phyloP scores from a whole-genome alignment of 2,888 invertebrate species.

The Caenorhabditis sinica region DNA sequence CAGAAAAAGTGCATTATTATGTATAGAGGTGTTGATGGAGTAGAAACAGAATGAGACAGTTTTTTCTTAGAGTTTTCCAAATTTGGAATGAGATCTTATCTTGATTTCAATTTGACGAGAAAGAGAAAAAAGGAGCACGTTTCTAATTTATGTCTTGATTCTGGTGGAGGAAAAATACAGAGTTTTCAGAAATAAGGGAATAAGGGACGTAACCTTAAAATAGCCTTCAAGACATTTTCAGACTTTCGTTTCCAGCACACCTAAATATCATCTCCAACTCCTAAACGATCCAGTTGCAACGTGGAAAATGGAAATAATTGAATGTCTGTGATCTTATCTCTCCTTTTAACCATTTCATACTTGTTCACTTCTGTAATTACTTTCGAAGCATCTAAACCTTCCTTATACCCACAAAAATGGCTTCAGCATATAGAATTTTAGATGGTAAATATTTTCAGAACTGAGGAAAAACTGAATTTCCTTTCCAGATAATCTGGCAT shows the following conservation, averaged over 20 bases:
- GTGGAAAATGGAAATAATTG: not conserved
- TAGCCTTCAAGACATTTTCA: no score
- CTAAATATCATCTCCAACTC: no score
- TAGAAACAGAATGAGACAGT: not conserved
- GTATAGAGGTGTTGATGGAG: not conserved
- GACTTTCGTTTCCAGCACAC: no score
- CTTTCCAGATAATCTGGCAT: constrained; percentile 31
- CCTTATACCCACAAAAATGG: constrained; percentile 29
- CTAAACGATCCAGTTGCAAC: not conserved
- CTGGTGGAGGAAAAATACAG: not conserved
- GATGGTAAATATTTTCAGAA: constrained; percentile 21
- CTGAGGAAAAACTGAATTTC: not conserved
- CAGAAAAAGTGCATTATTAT: constrained; percentile 22
- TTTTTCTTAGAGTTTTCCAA: not conserved
- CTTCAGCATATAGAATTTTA: constrained; percentile 47
- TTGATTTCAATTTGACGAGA: not conserved
- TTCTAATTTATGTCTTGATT: not conserved
- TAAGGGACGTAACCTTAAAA: no score
- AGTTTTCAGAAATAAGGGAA: no score
- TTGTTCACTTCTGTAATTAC: constrained; percentile 7
- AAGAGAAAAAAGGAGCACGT: not conserved
- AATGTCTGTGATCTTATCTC: not conserved
- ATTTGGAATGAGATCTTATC: constrained; percentile 18
- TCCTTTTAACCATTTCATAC: not conserved
- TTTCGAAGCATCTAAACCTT: constrained; percentile 23